Percentiles rank a stretch among this genome's conserved stretches.
Evolutionary conservation across 2,888 invertebrate genomes (phyloP).

Genomic region (Phyllotreta striolata): DNA sequence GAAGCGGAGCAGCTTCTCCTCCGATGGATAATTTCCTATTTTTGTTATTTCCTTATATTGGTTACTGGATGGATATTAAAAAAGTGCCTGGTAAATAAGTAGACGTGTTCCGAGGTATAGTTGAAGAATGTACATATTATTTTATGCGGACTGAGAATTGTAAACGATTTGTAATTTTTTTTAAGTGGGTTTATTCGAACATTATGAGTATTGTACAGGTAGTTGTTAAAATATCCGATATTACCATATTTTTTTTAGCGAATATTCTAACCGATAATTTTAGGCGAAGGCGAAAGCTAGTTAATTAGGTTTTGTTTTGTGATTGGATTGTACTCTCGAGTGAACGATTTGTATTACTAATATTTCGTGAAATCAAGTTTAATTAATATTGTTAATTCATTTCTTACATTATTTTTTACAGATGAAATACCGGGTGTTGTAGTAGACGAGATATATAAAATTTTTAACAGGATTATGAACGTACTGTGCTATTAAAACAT

Average conservation of each 20-base stretch:
- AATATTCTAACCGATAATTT: conserved; percentile 4
- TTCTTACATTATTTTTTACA: background rate
- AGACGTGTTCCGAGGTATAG: conserved; percentile 19
- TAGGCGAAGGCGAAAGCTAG: conserved; percentile 3
- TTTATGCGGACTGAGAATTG: conserved; percentile 54
- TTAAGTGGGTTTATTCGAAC: conserved; percentile 22
- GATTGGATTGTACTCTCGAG: conserved; percentile 1
- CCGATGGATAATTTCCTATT: conserved; percentile 62
- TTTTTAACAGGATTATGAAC: too few species aligned
- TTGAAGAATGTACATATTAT: conserved; percentile 32
- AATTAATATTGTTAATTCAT: background rate
- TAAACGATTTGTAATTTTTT: conserved; percentile 40
- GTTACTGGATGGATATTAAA: conserved; percentile 25
- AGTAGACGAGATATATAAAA: too few species aligned
- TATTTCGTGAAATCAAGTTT: conserved; percentile 1
- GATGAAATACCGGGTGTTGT: too few species aligned
- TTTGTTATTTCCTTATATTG: conserved; percentile 14
- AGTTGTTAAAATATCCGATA: conserved; percentile 22
- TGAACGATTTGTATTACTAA: conserved; percentile 2
- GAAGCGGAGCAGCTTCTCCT: conserved; percentile 69
- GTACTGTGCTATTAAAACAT: background rate
- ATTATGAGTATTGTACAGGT: conserved; percentile 30
- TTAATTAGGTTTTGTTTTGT: background rate
- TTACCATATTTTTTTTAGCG: conserved; percentile 22
- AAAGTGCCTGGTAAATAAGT: conserved; percentile 32